phyloP scores from a whole-genome alignment of 2,888 invertebrate genomes.

The Lasioglossum calceatum region DNA sequence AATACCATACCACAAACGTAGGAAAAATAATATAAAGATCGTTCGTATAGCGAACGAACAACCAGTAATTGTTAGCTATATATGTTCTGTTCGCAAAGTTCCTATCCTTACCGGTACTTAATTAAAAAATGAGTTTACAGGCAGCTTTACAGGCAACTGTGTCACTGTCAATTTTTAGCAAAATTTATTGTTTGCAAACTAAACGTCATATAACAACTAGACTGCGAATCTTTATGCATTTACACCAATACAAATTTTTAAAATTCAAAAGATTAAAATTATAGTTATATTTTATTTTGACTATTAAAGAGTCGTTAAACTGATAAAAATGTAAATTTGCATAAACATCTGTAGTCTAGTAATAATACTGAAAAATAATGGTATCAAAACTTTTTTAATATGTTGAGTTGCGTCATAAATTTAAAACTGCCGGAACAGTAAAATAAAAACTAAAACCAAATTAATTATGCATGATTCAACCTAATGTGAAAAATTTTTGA shows the following conservation, averaged over 20 bases:
- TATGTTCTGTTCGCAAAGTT: not conserved
- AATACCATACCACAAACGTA: not conserved
- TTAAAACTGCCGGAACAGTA: not conserved
- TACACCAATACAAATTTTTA: not conserved
- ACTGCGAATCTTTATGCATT: not conserved
- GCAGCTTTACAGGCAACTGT: not conserved
- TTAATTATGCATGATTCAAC: not conserved
- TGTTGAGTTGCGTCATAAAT: not conserved
- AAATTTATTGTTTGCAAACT: not conserved
- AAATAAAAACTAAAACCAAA: not conserved
- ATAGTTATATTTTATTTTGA: not conserved
- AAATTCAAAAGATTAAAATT: not conserved
- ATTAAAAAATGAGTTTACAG: not conserved
- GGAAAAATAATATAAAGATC: not conserved
- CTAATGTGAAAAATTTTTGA: not conserved
- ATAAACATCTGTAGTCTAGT: conserved; percentile 1
- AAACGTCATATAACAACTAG: not conserved
- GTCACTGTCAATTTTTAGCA: not conserved
- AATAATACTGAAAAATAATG: not conserved
- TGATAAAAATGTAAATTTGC: not conserved
- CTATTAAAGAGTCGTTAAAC: not conserved
- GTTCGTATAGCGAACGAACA: not conserved
- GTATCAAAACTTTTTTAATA: not conserved
- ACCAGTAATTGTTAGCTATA: not conserved
- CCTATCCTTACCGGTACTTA: conserved; percentile 1